Percentiles rank a stretch among this genome's conserved stretches.
Evolutionary conservation across 1,140 invertebrate species (phyloP).

Genomic region (Aphis craccivora): DNA sequence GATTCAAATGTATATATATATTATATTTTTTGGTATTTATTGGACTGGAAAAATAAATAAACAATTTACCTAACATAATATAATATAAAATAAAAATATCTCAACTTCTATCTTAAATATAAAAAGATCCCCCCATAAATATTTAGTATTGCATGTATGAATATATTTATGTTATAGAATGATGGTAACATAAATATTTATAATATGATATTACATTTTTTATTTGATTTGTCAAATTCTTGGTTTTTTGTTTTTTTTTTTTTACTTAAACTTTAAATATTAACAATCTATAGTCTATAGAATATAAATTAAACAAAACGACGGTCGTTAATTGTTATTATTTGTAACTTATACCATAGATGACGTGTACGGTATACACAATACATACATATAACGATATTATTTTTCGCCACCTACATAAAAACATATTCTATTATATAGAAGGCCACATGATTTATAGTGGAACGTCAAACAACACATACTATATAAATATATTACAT

Average conservation of each 20-base stretch:
- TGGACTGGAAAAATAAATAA: slow-evolving; percentile 3
- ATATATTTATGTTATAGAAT: slow-evolving; percentile 10
- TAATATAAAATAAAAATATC: neutral
- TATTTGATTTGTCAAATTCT: neutral
- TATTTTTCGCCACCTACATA: slow-evolving; percentile 8
- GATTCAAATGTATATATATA: neutral
- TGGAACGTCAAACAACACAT: neutral
- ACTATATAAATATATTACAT: neutral
- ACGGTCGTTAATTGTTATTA: neutral
- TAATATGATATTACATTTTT: slow-evolving; percentile 19
- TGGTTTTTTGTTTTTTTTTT: neutral
- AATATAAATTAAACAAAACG: neutral
- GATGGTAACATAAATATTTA: neutral
- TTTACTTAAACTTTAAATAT: neutral
- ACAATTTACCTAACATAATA: slow-evolving; percentile 17
- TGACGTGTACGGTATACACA: neutral
- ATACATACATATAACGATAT: neutral
- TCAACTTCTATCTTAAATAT: slow-evolving; percentile 3
- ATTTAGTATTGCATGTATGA: neutral
- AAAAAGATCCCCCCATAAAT: neutral
- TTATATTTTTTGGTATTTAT: neutral
- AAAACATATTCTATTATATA: neutral
- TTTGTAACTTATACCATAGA: neutral
- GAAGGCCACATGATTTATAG: slow-evolving; percentile 19
- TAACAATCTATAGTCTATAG: neutral